Evolutionary conservation across 2,888 invertebrate genomes (phyloP), one percentile per base, ranked within the genome.

Genomic region (Colostygia pectinataria): DNA sequence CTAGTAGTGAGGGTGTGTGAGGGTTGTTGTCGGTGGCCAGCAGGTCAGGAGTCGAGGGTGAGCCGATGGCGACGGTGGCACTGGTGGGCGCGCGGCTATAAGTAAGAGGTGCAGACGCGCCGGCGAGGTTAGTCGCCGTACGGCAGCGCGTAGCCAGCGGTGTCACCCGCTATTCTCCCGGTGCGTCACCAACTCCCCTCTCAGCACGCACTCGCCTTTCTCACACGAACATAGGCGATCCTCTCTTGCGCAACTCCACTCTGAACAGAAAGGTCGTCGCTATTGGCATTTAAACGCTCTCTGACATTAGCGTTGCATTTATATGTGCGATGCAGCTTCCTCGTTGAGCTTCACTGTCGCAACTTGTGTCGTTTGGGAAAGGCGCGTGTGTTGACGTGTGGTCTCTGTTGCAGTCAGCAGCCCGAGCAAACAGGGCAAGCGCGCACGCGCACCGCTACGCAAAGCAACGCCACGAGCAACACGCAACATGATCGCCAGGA

Each of bases 231-330:
- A 71, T 80, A 79, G 83, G 80, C 80, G 84, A 83, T 85, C 83
- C 74, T 80, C 81, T 74, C 80, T 89, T 90, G 84, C 89, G 84
- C 87, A 90, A 90, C 79, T 37, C 66, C 68, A 77, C 78, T 82
- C 72, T 75, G 77, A 80, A 82, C 82, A 71, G 74, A 88, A 90
- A 90, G 89, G 89, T 90, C 89, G 83, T 73, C 83, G 75, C 77
- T 86, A 86, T 86, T 89, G 89, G 86, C 89, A 90, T 90, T 89
- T 89, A 84, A 83, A 74, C 84, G 85, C 84, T 86, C 87, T 87
- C 81, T 90, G 89, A 86, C 89, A 89, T 90, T 90, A 88, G 77
- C 78, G 84, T 84, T 88, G 88, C 88, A 87, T 86, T 83, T 83
- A 81, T 82, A 83, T 80, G 79, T 83, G 81, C 77, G 84, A 83